phyloP scores from a whole-genome alignment of 1,140 invertebrate genomes.

The Pantala flavescens region DNA sequence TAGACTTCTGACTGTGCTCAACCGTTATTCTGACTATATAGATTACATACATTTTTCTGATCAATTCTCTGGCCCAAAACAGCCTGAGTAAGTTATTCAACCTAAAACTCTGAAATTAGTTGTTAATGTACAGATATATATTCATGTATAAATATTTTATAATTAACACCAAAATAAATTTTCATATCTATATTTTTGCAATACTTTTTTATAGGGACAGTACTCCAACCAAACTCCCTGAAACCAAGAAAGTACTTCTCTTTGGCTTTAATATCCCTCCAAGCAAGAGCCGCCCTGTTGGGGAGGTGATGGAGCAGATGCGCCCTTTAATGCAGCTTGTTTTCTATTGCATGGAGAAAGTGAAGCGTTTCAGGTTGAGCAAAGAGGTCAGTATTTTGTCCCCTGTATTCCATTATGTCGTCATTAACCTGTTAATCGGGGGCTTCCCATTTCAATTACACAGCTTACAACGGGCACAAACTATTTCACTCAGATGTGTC shows the following conservation, averaged over 20 bases:
- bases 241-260: slow-evolving; percentile 69
- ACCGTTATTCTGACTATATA: slow-evolving; percentile 74
- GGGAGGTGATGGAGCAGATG: slow-evolving; percentile 56
- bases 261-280: slow-evolving; percentile 72
- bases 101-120: too few species aligned
- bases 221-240: slow-evolving; percentile 46
- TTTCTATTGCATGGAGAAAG: slow-evolving; percentile 85
- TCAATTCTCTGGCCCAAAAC: slow-evolving; percentile 81
- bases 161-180: neutral
- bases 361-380: slow-evolving; percentile 76
- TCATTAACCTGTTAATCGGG: too few species aligned
- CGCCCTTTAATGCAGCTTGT: slow-evolving; percentile 75
- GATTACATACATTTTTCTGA: slow-evolving; percentile 98
- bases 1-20: slow-evolving; percentile 67
- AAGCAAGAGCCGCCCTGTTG: slow-evolving; percentile 45
- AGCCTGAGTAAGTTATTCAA: slow-evolving; percentile 55
- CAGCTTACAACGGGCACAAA: too few species aligned
- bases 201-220: slow-evolving; percentile 38
- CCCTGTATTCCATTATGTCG: too few species aligned
- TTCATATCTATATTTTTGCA: slow-evolving; percentile 11
- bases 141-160: too few species aligned
- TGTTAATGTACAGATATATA: too few species aligned
- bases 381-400: slow-evolving; percentile 63
- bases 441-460: too few species aligned
- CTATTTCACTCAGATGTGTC: too few species aligned